Conservation (phyloP, 2,888 invertebrate genomes). For the Athrips mouffetella region DNA sequence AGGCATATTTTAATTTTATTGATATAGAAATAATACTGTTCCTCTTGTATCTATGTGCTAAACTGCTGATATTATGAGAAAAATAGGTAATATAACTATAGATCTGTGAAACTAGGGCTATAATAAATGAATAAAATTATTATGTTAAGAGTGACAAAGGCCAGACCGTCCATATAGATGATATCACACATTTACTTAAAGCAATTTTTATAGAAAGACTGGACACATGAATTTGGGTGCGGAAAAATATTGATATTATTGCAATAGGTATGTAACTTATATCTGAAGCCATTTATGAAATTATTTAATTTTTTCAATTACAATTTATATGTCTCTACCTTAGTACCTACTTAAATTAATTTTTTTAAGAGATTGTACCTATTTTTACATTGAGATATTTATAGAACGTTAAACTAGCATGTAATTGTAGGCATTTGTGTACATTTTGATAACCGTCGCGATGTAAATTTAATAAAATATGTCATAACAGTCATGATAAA, state of each 20-base stretch:
- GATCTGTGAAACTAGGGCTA: slow-evolving; percentile 43
- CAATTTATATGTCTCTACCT: slow-evolving; percentile 36
- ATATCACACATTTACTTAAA: slow-evolving; percentile 32
- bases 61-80: slow-evolving; percentile 8
- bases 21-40: slow-evolving; percentile 1
- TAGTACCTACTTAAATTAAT: slow-evolving; percentile 40
- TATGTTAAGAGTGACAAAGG: slow-evolving; percentile 38
- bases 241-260: slow-evolving; percentile 19
- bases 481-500: slow-evolving; percentile 64
- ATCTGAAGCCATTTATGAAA: slow-evolving; percentile 39
- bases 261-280: slow-evolving; percentile 26
- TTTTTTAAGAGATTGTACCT: slow-evolving; percentile 55
- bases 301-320: slow-evolving; percentile 32
- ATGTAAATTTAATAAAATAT: slow-evolving; percentile 46
- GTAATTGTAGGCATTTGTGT: slow-evolving; percentile 62
- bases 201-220: slow-evolving; percentile 61
- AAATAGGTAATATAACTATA: slow-evolving; percentile 10
- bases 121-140: slow-evolving; percentile 26
- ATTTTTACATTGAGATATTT: slow-evolving; percentile 71
- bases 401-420: slow-evolving; percentile 50
- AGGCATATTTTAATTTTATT: slow-evolving; percentile 3
- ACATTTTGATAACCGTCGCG: slow-evolving; percentile 64
- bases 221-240: slow-evolving; percentile 45
- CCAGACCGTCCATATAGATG: slow-evolving; percentile 69
- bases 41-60: slow-evolving; percentile 6